Evolutionary conservation across 2,113 vertebrate species (phyloP), one percentile per base, ranked within the genome.

Genomic region (Puntigrus tetrazona): DNA sequence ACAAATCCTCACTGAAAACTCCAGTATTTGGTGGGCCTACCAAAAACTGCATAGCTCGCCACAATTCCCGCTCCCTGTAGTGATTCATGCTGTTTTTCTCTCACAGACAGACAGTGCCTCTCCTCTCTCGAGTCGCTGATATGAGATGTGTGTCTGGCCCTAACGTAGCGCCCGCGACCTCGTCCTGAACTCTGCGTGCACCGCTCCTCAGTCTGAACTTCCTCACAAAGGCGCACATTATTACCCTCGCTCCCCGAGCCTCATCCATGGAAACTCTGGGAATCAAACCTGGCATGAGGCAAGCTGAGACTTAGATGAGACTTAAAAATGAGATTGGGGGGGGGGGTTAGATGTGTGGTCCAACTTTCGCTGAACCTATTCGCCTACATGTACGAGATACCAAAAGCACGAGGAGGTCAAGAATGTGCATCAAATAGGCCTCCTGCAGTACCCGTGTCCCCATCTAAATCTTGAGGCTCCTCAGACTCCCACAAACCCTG

Each of bases 361-460:
- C 47, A 70, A 78, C 81, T 72, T 78, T 52, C 2, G 36, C 41
- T 74, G 55, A 80, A 80, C 82, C 72, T 83, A 84, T 77, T 84
- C 61, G 29, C 77, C 81, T 73, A 84, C 75, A 69, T 29, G 69
- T 72, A 87, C 69, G 92, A 94, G 93, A 94, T 91, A 61, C 87
- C 9, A 13, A 9, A 90, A 91, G 65, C 90, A 1, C 3, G 88
- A 92, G 92, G 93, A 91, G 93, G 93, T 94, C 90, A 93, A 88
- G 93, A 83, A 89, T 93, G 91, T 91, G 88, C 89, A 89, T 93
- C 91, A 91, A 91, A 89, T 90, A 81, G 87, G 63, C 89, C 84
- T 72, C 82, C 65, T n/a, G 84, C 82, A 83, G 85, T 69, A 88
- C 83, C 76, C 1, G 63, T 86, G 59, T 92, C 91, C 93, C 92